phyloP scores from a whole-genome alignment of 2,888 invertebrate genomes.

The Campoplex capitator region DNA sequence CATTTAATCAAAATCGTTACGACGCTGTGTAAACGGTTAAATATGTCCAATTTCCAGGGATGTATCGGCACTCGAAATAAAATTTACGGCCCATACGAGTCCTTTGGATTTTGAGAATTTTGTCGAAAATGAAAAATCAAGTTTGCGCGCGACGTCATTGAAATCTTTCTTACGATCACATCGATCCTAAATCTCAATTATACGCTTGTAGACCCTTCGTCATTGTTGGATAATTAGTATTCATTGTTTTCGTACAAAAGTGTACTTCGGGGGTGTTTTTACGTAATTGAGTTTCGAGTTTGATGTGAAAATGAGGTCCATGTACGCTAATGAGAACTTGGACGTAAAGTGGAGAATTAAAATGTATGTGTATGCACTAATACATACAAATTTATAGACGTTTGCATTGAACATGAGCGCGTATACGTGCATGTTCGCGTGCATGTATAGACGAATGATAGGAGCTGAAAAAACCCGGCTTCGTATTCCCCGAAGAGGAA shows the following conservation, averaged over 20 bases:
- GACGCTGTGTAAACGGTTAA: no score
- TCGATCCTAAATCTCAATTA: neutral
- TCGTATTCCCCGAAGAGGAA: constrained; percentile 49
- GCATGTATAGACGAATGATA: neutral
- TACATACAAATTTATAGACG: neutral
- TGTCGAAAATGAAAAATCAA: no score
- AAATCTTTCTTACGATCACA: no score
- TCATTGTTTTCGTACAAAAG: constrained; percentile 6
- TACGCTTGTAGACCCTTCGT: neutral
- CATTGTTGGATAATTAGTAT: neutral
- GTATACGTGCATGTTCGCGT: neutral
- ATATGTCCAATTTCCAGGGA: no score
- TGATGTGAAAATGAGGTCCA: neutral
- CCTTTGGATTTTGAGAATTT: no score
- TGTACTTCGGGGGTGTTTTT: neutral
- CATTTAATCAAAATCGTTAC: no score
- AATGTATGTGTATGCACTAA: constrained; percentile 13
- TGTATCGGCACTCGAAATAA: no score
- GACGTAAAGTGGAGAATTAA: constrained; percentile 27
- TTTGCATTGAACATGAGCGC: neutral
- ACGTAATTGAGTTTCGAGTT: neutral
- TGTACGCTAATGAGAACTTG: constrained; percentile 4
- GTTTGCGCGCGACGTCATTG: no score
- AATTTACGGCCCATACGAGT: no score
- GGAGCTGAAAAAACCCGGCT: constrained; percentile 31